Percentiles rank a stretch among this genome's conserved stretches.
These are phyloP conservation scores for Acrocephalus kingi DNA, from an alignment of 2,113 vertebrate species.

Conservation along the genomic window DNA sequence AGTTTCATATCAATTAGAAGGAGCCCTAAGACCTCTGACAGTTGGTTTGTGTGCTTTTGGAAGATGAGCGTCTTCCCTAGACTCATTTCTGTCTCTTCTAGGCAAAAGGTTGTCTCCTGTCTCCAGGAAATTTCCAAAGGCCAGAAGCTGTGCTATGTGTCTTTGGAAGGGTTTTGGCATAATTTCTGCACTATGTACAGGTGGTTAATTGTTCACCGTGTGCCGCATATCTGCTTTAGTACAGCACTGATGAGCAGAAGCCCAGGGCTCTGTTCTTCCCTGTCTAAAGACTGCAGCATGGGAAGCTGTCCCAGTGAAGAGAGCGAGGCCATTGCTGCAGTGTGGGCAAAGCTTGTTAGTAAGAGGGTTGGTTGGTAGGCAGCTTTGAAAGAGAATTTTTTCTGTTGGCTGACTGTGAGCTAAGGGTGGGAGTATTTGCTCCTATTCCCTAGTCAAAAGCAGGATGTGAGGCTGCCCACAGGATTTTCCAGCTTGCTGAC, in stretches of 20 bases:
- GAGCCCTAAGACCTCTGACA: background rate
- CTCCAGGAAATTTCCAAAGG: background rate
- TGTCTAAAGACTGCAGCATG: background rate
- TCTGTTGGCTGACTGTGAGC: background rate
- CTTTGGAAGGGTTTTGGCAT: background rate
- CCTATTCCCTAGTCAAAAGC: background rate
- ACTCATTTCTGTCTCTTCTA: background rate
- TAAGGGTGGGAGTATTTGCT: background rate
- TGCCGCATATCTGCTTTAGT: background rate
- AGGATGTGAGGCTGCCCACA: background rate
- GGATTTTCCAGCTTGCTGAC: background rate
- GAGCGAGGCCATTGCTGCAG: background rate
- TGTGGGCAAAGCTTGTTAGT: background rate
- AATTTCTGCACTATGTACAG: fast-evolving
- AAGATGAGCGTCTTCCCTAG: background rate
- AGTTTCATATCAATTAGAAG: background rate
- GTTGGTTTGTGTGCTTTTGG: background rate
- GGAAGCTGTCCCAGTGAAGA: background rate
- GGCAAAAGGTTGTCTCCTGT: background rate
- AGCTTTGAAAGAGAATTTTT: background rate
- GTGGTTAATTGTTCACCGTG: background rate
- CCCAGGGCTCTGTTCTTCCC: background rate
- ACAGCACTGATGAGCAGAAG: background rate
- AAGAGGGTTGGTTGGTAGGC: background rate
- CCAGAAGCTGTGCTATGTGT: background rate